These are phyloP conservation scores for Cantharis rufa DNA, from an alignment of 2,888 invertebrate genomes.

Conservation along the genomic window DNA sequence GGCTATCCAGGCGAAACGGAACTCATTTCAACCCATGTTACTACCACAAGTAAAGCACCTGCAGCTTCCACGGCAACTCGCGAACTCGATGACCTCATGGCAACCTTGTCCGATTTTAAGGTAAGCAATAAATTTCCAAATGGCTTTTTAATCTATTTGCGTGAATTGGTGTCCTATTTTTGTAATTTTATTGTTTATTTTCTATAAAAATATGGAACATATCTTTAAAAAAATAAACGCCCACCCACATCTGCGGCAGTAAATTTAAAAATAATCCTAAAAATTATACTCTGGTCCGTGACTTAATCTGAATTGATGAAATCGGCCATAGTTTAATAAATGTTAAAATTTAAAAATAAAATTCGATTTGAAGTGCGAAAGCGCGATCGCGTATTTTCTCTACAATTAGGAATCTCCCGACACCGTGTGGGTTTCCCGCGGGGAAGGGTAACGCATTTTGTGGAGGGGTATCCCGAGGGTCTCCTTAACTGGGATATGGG, in stretches of 20 bases:
- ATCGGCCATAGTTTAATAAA: not conserved
- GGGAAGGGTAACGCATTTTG: not conserved
- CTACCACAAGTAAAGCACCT: conserved; percentile 54
- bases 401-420: not conserved
- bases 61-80: conserved; percentile 87
- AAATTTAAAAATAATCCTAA: not conserved
- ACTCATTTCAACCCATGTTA: conserved; percentile 61
- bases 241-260: not conserved
- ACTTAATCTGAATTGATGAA: not conserved
- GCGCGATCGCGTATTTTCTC: not conserved
- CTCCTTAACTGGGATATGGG: conserved; percentile 32
- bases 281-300: not conserved
- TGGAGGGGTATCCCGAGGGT: conserved; percentile 39
- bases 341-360: not conserved
- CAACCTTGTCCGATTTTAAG: conserved; percentile 93
- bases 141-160: not conserved
- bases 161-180: not conserved
- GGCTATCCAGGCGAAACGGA: conserved; percentile 59
- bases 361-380: not conserved
- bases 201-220: not conserved
- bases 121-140: conserved; percentile 57
- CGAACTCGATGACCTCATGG: conserved; percentile 95
- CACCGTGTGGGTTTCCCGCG: conserved; percentile 23
- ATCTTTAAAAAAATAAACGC: not conserved
- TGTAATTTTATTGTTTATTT: not conserved